Conservation (phyloP, 2,113 vertebrate species). For the Percopsis transmontana region DNA sequence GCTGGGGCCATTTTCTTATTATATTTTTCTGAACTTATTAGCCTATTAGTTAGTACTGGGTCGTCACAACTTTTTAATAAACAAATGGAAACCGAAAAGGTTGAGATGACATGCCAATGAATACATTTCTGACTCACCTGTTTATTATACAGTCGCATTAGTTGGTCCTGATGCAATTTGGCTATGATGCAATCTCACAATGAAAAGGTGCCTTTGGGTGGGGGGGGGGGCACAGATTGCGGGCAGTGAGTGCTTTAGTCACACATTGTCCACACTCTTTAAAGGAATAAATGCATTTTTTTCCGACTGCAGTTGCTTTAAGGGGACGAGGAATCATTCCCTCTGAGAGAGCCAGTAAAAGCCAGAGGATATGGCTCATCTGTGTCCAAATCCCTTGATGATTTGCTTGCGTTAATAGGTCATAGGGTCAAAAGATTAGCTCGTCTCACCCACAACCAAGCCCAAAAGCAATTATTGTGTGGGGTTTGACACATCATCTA, state of each 20-base stretch:
- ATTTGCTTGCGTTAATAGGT: slow-evolving; percentile 41
- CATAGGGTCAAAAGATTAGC: slow-evolving; percentile 52
- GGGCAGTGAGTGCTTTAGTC: slow-evolving; percentile 80
- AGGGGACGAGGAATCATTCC: slow-evolving; percentile 64
- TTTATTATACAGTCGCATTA: slow-evolving; percentile 80
- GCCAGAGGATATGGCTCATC: slow-evolving; percentile 58
- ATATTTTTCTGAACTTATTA: slow-evolving; percentile 5
- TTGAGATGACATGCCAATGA: slow-evolving; percentile 72
- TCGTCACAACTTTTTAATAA: slow-evolving; percentile 39
- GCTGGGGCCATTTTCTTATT: neutral
- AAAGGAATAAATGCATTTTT: slow-evolving; percentile 72
- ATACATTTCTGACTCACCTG: slow-evolving; percentile 75
- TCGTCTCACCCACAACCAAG: slow-evolving; percentile 25
- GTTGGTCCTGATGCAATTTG: slow-evolving; percentile 75
- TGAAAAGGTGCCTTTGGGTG: slow-evolving; percentile 74
- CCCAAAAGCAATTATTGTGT: slow-evolving; percentile 26
- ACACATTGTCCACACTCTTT: slow-evolving; percentile 74
- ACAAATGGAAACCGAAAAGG: slow-evolving; percentile 49
- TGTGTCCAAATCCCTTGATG: slow-evolving; percentile 39
- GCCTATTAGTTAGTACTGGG: slow-evolving; percentile 9
- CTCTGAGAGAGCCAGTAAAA: slow-evolving; percentile 53
- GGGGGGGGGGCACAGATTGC: slow-evolving; percentile 73
- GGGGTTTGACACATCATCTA: slow-evolving; percentile 1
- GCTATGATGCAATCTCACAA: slow-evolving; percentile 76
- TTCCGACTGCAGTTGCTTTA: slow-evolving; percentile 50